A percentile compares a stretch with the other conserved stretches of the same genome.
These are phyloP conservation scores for Hippoglossus stenolepis DNA, from an alignment of 2,113 vertebrate species.

Conservation along the genomic window DNA sequence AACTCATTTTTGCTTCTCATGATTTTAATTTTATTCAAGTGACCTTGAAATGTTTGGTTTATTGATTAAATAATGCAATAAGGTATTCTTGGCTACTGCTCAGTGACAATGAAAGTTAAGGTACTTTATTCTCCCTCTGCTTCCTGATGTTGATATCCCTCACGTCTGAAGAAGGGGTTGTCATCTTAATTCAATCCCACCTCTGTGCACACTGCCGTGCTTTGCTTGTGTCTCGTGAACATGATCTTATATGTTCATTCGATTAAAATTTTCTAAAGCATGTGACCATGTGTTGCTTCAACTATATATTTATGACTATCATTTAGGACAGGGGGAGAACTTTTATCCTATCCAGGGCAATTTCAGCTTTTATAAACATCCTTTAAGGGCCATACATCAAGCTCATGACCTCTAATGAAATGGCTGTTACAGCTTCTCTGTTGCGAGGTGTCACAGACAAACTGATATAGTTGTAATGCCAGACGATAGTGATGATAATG, in stretches of 20 bases:
- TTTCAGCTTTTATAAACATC: neutral
- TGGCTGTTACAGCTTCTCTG: neutral
- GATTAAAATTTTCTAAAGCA: slow-evolving; percentile 50
- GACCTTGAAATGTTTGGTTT: too few relatives aligned
- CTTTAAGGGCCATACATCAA: neutral
- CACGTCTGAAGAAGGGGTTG: neutral
- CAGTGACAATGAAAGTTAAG: too few relatives aligned
- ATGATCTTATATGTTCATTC: slow-evolving; percentile 46
- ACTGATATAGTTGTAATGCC: neutral
- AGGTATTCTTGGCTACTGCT: too few relatives aligned
- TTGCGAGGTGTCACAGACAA: neutral
- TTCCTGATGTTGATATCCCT: too few relatives aligned
- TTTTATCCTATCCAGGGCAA: neutral
- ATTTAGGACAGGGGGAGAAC: neutral
- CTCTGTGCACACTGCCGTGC: slow-evolving; percentile 3
- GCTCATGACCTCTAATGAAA: neutral
- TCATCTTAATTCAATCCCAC: slow-evolving; percentile 14
- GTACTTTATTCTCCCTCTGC: too few relatives aligned
- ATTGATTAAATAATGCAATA: too few relatives aligned
- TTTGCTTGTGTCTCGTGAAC: slow-evolving; percentile 55
- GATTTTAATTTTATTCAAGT: too few relatives aligned
- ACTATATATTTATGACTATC: neutral
- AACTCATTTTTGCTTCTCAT: too few relatives aligned
- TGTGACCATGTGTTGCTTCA: slow-evolving; percentile 16
- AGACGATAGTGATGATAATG: neutral